These are phyloP conservation scores for Meiosimyza platycephala DNA, from an alignment of 2,888 invertebrate species.

Conservation along the genomic window DNA sequence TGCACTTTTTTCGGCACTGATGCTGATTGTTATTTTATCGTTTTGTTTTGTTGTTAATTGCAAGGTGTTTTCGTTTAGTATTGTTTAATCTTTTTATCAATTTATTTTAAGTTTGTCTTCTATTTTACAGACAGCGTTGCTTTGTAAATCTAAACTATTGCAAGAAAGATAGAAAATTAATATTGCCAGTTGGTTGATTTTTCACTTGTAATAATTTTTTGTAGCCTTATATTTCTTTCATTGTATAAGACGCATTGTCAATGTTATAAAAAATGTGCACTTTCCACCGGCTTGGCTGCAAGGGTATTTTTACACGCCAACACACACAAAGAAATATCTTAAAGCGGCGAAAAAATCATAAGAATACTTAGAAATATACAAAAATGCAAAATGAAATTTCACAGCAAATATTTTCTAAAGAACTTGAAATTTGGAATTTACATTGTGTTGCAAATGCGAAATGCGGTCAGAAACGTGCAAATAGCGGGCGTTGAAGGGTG, in stretches of 20 bases:
- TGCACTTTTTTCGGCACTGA: not conserved
- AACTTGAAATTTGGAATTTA: constrained; percentile 22
- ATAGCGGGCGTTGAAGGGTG: constrained; percentile 1
- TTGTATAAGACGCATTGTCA: constrained; percentile 30
- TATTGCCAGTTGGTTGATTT: not conserved
- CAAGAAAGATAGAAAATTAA: not conserved
- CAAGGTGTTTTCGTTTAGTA: not conserved
- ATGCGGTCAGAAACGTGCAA: constrained; percentile 29
- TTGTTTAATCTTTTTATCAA: not conserved
- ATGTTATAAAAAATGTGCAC: constrained; percentile 12
- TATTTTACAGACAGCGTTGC: too few species aligned
- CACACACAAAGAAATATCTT: not conserved
- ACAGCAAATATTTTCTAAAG: constrained; percentile 16
- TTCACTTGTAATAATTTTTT: constrained; percentile 1
- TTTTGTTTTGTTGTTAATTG: not conserved
- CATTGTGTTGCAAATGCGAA: constrained; percentile 14
- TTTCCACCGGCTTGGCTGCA: not conserved
- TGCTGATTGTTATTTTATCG: constrained; percentile 9
- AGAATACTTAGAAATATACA: constrained; percentile 22
- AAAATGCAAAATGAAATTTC: not conserved
- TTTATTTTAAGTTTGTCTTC: too few species aligned
- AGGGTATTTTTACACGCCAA: constrained; percentile 11
- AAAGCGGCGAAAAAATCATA: not conserved
- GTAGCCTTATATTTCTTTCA: constrained; percentile 8
- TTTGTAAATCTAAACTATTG: too few species aligned